Percentiles rank a stretch among this genome's conserved stretches.
Evolutionary conservation across 2,113 vertebrate genomes (phyloP).

Genomic region (Martes martes): DNA sequence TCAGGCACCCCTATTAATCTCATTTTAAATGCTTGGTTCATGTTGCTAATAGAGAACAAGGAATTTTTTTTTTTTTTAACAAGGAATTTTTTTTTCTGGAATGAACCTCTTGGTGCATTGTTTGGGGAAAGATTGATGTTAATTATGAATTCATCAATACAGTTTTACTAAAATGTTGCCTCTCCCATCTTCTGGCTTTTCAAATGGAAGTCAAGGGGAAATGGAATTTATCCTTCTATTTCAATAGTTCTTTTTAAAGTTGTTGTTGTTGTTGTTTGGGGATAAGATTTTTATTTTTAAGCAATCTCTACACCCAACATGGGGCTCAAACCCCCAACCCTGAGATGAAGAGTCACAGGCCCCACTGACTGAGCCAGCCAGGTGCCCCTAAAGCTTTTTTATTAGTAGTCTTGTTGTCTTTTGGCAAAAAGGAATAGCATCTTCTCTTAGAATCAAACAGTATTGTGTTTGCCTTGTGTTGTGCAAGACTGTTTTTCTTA

Average conservation of each 20-base stretch:
- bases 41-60: neutral
- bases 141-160: neutral
- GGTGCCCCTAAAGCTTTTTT: neutral
- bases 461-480: neutral
- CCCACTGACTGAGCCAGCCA: neutral
- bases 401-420: neutral
- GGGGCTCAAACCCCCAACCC: neutral
- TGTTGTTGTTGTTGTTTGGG: neutral
- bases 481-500: neutral
- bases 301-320: neutral
- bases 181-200: neutral
- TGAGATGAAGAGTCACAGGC: neutral
- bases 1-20: neutral
- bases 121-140: neutral
- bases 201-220: neutral
- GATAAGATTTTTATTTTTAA: neutral
- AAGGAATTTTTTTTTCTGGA: neutral
- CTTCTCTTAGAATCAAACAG: neutral
- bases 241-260: neutral
- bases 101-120: neutral
- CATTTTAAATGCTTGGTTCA: neutral
- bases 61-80: neutral
- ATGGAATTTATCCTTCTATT: neutral
- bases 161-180: neutral
- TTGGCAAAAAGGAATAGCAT: neutral